A percentile compares a stretch with the other conserved stretches of the same genome.
phyloP scores from a whole-genome alignment of 2,888 invertebrate genomes.

The Autographa pulchrina region DNA sequence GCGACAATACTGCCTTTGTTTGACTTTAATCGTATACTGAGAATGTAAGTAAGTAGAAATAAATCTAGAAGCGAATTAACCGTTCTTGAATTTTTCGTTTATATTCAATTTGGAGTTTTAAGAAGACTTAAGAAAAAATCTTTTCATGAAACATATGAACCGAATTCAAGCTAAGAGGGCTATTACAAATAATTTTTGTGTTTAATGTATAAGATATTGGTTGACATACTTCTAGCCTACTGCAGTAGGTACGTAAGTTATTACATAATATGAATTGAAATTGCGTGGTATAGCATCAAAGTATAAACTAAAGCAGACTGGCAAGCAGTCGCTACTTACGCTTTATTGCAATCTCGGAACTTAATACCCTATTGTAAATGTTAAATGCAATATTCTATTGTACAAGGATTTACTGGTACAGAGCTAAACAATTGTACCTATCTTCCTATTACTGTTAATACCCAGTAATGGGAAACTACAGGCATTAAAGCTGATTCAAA shows the following conservation, averaged over 20 bases:
- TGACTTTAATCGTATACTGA: too few relatives aligned
- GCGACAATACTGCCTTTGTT: too few relatives aligned
- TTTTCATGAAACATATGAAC: too few relatives aligned
- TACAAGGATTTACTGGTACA: constrained; percentile 22
- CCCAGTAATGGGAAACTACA: not conserved
- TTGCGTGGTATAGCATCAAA: not conserved
- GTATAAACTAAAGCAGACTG: not conserved
- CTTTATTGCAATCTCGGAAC: constrained; percentile 31
- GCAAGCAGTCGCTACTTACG: constrained; percentile 5
- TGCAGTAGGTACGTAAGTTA: not conserved
- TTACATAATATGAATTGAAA: not conserved
- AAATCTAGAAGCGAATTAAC: too few relatives aligned
- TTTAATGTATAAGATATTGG: not conserved
- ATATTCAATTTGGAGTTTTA: too few relatives aligned
- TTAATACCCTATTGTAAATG: constrained; percentile 43
- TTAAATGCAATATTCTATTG: constrained; percentile 35
- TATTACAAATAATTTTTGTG: not conserved
- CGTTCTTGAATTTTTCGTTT: too few relatives aligned
- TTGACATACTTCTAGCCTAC: not conserved
- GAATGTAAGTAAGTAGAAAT: too few relatives aligned
- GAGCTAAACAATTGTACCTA: not conserved
- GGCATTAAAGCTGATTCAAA: not conserved
- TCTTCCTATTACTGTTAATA: not conserved
- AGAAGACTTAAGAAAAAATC: too few relatives aligned
- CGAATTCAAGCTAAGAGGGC: too few relatives aligned